Percentiles rank a stretch among this genome's conserved stretches.
phyloP scores from a whole-genome alignment of 2,797 vertebrate species.

The Muscicapa striata region DNA sequence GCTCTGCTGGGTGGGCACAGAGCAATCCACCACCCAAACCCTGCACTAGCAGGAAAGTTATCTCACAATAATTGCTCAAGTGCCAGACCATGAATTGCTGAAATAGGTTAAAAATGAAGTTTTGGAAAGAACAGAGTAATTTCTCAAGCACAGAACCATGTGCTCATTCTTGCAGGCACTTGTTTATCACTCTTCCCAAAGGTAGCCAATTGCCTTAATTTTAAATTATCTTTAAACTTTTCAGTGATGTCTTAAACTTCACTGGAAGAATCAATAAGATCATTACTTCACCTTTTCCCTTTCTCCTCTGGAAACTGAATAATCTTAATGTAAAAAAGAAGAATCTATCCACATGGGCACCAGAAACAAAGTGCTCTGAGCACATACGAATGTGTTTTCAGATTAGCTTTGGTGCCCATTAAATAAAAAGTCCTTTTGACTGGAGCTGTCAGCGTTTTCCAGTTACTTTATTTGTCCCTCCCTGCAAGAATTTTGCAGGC shows the following conservation, averaged over 20 bases:
- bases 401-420: background rate
- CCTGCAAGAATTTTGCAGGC: background rate
- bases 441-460: background rate
- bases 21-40: background rate
- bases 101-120: background rate
- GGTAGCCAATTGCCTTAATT: background rate
- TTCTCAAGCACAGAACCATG: background rate
- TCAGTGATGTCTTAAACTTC: background rate
- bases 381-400: background rate
- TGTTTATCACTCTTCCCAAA: background rate
- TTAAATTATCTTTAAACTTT: background rate
- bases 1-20: background rate
- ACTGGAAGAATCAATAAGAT: background rate
- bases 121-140: background rate
- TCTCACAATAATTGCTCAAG: background rate
- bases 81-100: background rate
- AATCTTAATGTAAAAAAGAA: background rate
- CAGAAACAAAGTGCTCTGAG: background rate
- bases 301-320: background rate
- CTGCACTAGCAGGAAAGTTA: fast-evolving
- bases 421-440: background rate
- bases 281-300: background rate
- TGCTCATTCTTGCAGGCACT: background rate
- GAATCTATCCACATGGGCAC: background rate
- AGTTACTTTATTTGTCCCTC: background rate